phyloP scores from a whole-genome alignment of 1,140 invertebrate genomes.

The Zaprionus gabonicus region DNA sequence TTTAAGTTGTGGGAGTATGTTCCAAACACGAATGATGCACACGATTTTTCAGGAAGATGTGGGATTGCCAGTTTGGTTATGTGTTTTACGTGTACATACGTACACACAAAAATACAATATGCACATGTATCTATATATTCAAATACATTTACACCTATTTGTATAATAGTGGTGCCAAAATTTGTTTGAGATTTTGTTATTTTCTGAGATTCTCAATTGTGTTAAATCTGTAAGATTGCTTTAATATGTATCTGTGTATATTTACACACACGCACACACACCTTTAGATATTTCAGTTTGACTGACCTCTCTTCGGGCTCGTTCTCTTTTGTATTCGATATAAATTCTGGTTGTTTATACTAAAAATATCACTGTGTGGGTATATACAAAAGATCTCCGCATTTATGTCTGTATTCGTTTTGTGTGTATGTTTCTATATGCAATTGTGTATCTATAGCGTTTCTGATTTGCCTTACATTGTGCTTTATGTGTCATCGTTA shows the following conservation, averaged over 20 bases:
- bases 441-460: constrained; percentile 15
- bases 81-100: constrained; percentile 18
- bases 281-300: constrained; percentile 14
- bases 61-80: constrained; percentile 21
- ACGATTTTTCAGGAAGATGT: constrained; percentile 21
- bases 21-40: not conserved
- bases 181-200: constrained; percentile 42
- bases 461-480: constrained; percentile 33
- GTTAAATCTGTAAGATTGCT: constrained; percentile 44
- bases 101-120: constrained; percentile 10
- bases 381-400: constrained; percentile 54
- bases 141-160: constrained; percentile 6
- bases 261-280: not conserved
- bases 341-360: constrained; percentile 81
- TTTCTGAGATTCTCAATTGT: constrained; percentile 21
- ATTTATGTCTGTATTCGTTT: constrained; percentile 11
- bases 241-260: constrained; percentile 22
- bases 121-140: constrained; percentile 6
- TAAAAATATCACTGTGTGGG: constrained; percentile 83
- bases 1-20: constrained; percentile 13
- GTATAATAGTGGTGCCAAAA: constrained; percentile 36
- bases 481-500: constrained; percentile 39
- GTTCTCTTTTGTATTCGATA: constrained; percentile 49
- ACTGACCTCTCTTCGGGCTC: constrained; percentile 24
- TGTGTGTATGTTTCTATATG: constrained; percentile 10